Conservation (phyloP, 2,113 vertebrate genomes). For the Galemys pyrenaicus region DNA sequence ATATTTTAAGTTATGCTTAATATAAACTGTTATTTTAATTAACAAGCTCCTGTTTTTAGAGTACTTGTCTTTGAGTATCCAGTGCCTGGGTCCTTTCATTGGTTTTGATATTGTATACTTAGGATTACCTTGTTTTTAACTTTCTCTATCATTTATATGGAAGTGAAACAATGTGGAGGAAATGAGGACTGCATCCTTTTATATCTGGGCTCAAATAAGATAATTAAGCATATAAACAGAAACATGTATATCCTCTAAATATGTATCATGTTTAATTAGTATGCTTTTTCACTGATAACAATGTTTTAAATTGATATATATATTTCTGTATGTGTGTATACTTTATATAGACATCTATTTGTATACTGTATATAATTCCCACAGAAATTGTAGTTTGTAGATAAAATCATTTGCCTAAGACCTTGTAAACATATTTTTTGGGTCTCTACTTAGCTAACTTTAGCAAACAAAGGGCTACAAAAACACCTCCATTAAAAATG, state of each 20-base stretch:
- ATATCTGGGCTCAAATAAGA: neutral
- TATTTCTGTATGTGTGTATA: neutral
- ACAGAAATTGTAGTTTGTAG: neutral
- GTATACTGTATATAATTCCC: neutral
- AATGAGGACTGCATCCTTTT: neutral
- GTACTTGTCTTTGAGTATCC: neutral
- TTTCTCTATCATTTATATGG: neutral
- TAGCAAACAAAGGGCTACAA: neutral
- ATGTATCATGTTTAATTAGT: neutral
- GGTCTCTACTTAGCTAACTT: neutral
- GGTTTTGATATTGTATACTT: neutral
- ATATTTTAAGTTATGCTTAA: neutral
- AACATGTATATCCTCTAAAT: neutral
- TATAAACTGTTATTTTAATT: neutral
- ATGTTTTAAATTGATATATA: neutral
- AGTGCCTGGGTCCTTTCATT: neutral
- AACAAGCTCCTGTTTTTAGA: slow-evolving; percentile 1
- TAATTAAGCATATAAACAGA: neutral
- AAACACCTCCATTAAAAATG: neutral
- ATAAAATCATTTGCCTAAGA: slow-evolving; percentile 11
- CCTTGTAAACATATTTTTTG: neutral
- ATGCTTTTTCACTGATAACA: neutral
- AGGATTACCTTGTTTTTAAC: slow-evolving; percentile 8
- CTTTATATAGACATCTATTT: neutral
- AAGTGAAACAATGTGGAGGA: neutral